A percentile compares a stretch with the other conserved stretches of the same genome.
These are phyloP conservation scores for Rosalia funebris DNA, from an alignment of 2,888 invertebrate genomes.

Conservation along the genomic window DNA sequence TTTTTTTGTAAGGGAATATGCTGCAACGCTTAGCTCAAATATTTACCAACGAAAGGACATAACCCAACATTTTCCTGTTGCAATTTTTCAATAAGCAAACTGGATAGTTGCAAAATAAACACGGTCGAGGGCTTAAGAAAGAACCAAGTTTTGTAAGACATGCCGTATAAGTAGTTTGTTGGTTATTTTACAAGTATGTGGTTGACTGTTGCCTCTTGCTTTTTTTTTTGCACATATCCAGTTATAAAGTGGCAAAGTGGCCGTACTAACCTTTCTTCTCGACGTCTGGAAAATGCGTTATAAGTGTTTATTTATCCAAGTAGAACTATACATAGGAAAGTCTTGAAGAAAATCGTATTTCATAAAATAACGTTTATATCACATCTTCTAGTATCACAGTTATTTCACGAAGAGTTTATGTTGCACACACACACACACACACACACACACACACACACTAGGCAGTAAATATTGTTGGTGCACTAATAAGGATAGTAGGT, in stretches of 20 bases:
- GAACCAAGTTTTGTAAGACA: too few species aligned
- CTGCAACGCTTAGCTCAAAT: neutral
- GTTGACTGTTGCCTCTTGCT: too few species aligned
- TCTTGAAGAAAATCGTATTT: slow-evolving; percentile 22
- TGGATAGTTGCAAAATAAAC: slow-evolving; percentile 3
- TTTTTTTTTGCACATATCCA: too few species aligned
- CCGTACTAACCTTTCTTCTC: slow-evolving; percentile 12
- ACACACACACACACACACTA: too few species aligned
- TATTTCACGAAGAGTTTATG: slow-evolving; percentile 24
- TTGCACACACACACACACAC: too few species aligned
- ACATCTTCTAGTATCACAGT: slow-evolving; percentile 57
- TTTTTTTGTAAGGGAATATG: neutral
- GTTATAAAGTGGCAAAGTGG: too few species aligned
- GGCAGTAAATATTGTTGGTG: slow-evolving; percentile 23
- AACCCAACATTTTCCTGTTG: slow-evolving; percentile 10
- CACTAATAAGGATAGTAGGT: slow-evolving; percentile 22
- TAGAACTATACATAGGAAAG: slow-evolving; percentile 23
- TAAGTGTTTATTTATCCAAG: slow-evolving; percentile 24
- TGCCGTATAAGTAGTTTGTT: too few species aligned
- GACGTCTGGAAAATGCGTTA: slow-evolving; percentile 13
- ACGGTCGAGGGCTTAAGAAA: too few species aligned
- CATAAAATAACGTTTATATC: slow-evolving; percentile 40
- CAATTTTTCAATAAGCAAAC: neutral
- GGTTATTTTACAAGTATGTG: too few species aligned
- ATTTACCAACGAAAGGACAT: slow-evolving; percentile 12